Evolutionary conservation across 2,113 vertebrate genomes (phyloP).

Genomic region (Gorilla gorilla): DNA sequence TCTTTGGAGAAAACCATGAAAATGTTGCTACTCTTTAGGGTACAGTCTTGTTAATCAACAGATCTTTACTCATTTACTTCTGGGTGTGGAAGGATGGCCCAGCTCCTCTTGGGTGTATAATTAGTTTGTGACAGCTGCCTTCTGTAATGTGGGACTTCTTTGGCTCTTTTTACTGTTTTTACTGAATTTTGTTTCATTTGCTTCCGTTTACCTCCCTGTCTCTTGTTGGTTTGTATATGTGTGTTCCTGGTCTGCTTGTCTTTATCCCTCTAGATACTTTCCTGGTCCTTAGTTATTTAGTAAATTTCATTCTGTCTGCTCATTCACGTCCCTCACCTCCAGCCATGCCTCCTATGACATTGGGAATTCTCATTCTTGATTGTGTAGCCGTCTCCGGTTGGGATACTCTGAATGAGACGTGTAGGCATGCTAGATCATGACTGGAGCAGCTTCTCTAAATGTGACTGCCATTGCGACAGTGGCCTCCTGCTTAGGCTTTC

Average conservation of each 20-base stretch:
- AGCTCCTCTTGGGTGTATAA: not conserved
- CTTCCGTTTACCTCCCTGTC: not conserved
- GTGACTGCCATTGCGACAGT: not conserved
- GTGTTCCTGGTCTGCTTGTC: not conserved
- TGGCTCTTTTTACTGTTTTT: not conserved
- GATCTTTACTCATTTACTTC: not conserved
- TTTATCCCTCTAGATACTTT: not conserved
- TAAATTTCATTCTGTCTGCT: not conserved
- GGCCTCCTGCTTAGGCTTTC: not conserved
- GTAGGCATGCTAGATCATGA: not conserved
- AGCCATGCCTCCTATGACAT: not conserved
- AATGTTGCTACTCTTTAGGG: not conserved
- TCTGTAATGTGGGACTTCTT: not conserved
- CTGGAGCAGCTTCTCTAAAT: not conserved
- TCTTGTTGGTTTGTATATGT: not conserved
- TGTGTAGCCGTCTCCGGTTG: not conserved
- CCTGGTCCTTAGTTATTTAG: not conserved
- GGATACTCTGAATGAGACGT: not conserved
- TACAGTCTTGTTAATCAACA: not conserved
- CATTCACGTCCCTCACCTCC: accelerated
- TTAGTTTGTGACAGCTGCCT: not conserved
- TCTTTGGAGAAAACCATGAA: not conserved
- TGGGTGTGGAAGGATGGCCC: not conserved
- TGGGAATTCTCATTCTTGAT: not conserved
- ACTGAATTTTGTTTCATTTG: not conserved